Base-by-base conservation (phyloP, 2,888 invertebrate genomes). In the Aspidiotus destructor region DNA sequence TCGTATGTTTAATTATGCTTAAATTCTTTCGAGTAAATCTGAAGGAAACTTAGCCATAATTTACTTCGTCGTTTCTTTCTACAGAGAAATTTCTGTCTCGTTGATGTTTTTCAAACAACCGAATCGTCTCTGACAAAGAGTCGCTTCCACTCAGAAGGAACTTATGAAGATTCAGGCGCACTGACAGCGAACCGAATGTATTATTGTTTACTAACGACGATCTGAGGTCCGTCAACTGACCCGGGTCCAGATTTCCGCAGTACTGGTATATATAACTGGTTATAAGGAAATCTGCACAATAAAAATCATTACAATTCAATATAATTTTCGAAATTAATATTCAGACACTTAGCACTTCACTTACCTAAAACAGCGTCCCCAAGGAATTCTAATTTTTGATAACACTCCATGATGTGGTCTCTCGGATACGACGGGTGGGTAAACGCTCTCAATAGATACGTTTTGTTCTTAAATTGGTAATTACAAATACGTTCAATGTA, bases 171-270 rank as follows among this genome's bases (percentile, higher is more conserved):
- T 87, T 86, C 77, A 89, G 84, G 72, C 91, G 86, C 13, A 96
- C 92, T 7, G 91, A 85, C 65, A 95, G 82, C 40, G 91, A 88
- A 0, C 93, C 97, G 75, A 99, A 92, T 0, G 95, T 97, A 70
- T 90, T 86, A 75, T 99, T 99, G 77, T 99, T 98, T 3, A 99
- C 98, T 2, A 99, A 81, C 0, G 98, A 92, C 0, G 97, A 96
- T 52, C 98, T 82, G 70, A 98, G 77, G 79, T 98, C 97, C 0
- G 97, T 97, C 69, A 99, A 78, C 16, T 91, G 85, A 0, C 96
- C 97, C 0, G 94, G 93, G 69, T 83, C 83, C 75, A 90, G 80
- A 57, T 79, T 75, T 0, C 79, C 79, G 71, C 84, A 85, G 71
- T 84, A 83, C 77, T 95, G 92, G 76, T 84, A 97, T 65, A 99